A percentile compares a stretch with the other conserved stretches of the same genome.
These are phyloP conservation scores for Olivierus martensii DNA, from an alignment of 1,140 invertebrate species.

Conservation along the genomic window DNA sequence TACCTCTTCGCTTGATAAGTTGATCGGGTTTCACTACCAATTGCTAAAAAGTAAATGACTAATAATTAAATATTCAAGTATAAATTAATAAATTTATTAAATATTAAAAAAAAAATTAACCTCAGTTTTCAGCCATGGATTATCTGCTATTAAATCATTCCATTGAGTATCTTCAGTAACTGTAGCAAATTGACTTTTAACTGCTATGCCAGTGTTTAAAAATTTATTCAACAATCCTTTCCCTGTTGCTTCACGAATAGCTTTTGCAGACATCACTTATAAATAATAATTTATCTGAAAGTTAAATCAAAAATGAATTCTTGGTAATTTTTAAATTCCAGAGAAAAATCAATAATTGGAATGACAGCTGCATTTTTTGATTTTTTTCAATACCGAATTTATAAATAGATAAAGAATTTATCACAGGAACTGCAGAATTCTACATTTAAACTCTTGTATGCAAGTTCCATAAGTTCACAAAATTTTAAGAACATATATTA, in stretches of 20 bases:
- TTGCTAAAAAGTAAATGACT: conserved; percentile 41
- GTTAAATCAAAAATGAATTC: no score
- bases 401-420: no score
- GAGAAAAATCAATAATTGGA: no score
- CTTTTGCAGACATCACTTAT: conserved; percentile 84
- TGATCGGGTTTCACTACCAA: conserved; percentile 98
- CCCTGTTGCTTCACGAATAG: conserved; percentile 89
- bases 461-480: no score
- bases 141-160: conserved; percentile 51
- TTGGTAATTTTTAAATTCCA: no score
- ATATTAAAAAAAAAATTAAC: conserved; percentile 28
- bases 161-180: conserved; percentile 68
- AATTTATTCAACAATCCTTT: conserved; percentile 84
- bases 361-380: no score
- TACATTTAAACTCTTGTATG: no score
- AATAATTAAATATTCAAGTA: not conserved
- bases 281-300: no score
- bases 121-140: conserved; percentile 78
- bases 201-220: conserved; percentile 48
- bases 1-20: conserved; percentile 93
- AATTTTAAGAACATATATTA: no score
- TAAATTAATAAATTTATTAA: conserved; percentile 8
- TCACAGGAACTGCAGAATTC: no score
- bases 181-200: conserved; percentile 64
- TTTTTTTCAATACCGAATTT: no score